Evolutionary conservation across 2,113 vertebrate species (phyloP).

Genomic region (Empidonax alnorum): DNA sequence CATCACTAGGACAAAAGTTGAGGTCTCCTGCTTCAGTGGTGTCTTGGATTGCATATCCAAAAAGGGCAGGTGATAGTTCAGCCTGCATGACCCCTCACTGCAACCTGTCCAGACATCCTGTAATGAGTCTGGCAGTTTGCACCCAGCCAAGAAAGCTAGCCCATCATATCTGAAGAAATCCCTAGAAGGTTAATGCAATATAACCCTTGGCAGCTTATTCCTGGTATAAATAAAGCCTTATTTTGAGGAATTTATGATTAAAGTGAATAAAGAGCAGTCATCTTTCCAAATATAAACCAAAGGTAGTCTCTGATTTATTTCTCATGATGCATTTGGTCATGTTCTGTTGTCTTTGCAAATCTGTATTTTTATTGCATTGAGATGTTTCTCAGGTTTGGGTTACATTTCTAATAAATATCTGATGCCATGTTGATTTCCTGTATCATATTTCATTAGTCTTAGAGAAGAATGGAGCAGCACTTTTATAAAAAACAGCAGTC

Average conservation of each 20-base stretch:
- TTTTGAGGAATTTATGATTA: constrained; percentile 58
- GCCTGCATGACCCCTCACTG: neutral
- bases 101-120: constrained; percentile 31
- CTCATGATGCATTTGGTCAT: constrained; percentile 48
- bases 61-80: neutral
- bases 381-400: constrained; percentile 57
- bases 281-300: constrained; percentile 34
- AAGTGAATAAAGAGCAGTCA: constrained; percentile 38
- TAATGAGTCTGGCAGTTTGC: constrained; percentile 19
- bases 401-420: constrained; percentile 63
- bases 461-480: constrained; percentile 1
- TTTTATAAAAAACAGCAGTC: constrained; percentile 55
- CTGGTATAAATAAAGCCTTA: constrained; percentile 29
- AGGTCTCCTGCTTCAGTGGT: neutral
- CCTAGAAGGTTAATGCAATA: constrained; percentile 50
- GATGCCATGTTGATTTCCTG: constrained; percentile 53
- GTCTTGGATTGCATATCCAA: neutral
- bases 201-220: constrained; percentile 37
- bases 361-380: constrained; percentile 53
- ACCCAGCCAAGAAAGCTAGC: neutral
- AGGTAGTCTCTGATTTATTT: constrained; percentile 57
- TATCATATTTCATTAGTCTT: constrained; percentile 56
- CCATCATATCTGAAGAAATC: constrained; percentile 3
- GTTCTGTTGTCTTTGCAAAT: constrained; percentile 62
- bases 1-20: neutral